A percentile compares a stretch with the other conserved stretches of the same genome.
phyloP scores from a whole-genome alignment of 2,888 invertebrate genomes.

The Lasius fuliginosus region DNA sequence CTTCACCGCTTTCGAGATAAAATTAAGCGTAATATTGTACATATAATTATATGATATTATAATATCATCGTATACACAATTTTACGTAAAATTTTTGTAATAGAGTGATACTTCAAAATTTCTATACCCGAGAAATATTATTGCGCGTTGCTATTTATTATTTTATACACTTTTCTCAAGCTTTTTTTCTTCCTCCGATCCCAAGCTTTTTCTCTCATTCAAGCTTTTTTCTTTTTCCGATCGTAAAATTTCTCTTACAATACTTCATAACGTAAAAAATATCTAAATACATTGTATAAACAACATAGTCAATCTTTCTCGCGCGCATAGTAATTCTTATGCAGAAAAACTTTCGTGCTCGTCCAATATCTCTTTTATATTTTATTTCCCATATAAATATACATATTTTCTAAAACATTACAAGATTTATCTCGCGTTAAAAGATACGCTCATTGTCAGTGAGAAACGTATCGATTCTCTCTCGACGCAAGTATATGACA shows the following conservation, averaged over 20 bases:
- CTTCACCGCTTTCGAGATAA: not conserved
- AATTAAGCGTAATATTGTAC: not conserved
- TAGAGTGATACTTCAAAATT: not conserved
- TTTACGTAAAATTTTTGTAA: not conserved
- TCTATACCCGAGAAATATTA: not conserved
- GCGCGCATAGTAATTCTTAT: no score
- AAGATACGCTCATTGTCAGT: no score
- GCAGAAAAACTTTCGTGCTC: not conserved
- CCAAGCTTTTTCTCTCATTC: no score
- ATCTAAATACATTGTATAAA: not conserved
- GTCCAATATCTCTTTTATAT: not conserved
- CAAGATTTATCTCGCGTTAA: not conserved
- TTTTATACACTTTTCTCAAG: no score
- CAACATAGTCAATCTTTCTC: no score
- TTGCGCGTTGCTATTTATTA: no score
- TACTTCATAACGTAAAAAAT: no score
- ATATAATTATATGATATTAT: not conserved
- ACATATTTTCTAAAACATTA: not conserved
- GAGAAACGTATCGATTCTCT: not conserved
- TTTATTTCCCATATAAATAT: not conserved
- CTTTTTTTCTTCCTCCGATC: not conserved
- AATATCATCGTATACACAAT: not conserved
- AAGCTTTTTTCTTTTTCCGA: not conserved
- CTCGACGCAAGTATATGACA: not conserved
- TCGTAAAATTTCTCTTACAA: not conserved